These are phyloP conservation scores for Sesamia nonagrioides DNA, from an alignment of 1,140 invertebrate species.

Conservation along the genomic window DNA sequence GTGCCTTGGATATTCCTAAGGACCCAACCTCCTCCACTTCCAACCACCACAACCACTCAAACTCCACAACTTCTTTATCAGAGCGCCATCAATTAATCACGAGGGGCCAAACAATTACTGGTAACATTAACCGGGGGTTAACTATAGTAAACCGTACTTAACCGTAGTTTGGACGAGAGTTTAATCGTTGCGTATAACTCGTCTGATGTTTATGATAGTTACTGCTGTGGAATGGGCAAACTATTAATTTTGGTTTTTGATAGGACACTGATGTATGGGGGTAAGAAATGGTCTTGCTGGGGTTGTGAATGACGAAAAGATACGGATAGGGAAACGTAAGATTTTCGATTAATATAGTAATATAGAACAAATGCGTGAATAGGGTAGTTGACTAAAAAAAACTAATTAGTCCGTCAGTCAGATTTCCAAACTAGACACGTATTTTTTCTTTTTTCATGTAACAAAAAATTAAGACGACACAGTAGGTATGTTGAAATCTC, in stretches of 20 bases:
- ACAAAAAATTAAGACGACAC: no score
- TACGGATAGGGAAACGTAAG: not conserved
- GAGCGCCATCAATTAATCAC: slow-evolving; percentile 48
- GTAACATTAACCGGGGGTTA: slow-evolving; percentile 45
- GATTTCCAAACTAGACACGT: no score
- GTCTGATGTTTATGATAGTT: slow-evolving; percentile 56
- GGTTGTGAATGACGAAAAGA: no score
- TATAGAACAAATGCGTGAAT: no score
- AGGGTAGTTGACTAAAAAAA: no score
- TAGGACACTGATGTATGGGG: not conserved
- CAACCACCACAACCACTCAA: not conserved
- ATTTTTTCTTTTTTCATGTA: no score
- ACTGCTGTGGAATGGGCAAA: slow-evolving; percentile 46
- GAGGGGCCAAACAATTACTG: slow-evolving; percentile 46
- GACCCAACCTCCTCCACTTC: not conserved
- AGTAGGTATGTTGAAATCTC: no score
- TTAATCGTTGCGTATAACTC: slow-evolving; percentile 52
- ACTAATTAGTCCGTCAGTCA: no score
- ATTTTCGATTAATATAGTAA: no score
- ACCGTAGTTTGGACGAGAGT: slow-evolving; percentile 51
- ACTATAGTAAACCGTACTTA: slow-evolving; percentile 47
- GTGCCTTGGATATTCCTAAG: not conserved
- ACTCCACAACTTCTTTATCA: slow-evolving; percentile 47
- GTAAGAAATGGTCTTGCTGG: not conserved
- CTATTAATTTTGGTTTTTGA: slow-evolving; percentile 57